Conservation (phyloP, 2,797 vertebrate species). For the Myotis pilosus region DNA sequence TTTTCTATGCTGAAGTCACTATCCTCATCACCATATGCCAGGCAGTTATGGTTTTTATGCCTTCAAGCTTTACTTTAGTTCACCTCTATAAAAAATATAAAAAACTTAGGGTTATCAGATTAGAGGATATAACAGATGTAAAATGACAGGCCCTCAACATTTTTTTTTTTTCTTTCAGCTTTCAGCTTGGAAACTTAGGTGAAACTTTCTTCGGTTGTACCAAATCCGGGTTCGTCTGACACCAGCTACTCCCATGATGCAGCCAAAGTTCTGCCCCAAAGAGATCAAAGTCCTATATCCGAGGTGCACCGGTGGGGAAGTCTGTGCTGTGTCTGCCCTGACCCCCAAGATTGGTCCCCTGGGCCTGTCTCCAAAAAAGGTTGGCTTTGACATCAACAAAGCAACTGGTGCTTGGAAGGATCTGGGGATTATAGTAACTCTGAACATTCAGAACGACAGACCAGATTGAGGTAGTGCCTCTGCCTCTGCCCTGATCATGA, state of each 20-base stretch:
- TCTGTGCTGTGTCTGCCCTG: not conserved
- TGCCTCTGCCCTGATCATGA: not conserved
- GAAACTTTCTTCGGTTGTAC: not conserved
- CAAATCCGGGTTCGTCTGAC: not conserved
- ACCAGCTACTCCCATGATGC: not conserved
- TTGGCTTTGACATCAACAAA: not conserved
- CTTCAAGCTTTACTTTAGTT: constrained; percentile 27
- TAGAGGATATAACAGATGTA: not conserved
- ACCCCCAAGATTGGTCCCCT: not conserved
- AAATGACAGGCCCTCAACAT: not conserved
- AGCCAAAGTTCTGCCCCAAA: no score
- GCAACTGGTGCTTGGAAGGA: not conserved
- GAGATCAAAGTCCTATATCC: not conserved
- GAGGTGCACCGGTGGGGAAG: not conserved
- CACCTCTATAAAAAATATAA: not conserved
- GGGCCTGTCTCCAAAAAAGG: not conserved
- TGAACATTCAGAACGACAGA: not conserved
- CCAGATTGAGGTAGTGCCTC: not conserved
- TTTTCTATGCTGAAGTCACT: not conserved
- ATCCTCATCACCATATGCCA: not conserved
- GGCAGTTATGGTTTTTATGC: not conserved
- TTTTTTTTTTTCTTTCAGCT: not conserved
- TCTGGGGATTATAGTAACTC: not conserved
- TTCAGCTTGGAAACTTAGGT: not conserved
- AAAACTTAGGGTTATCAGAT: not conserved